phyloP scores from a whole-genome alignment of 2,797 vertebrate genomes.

The Natrix natrix region DNA sequence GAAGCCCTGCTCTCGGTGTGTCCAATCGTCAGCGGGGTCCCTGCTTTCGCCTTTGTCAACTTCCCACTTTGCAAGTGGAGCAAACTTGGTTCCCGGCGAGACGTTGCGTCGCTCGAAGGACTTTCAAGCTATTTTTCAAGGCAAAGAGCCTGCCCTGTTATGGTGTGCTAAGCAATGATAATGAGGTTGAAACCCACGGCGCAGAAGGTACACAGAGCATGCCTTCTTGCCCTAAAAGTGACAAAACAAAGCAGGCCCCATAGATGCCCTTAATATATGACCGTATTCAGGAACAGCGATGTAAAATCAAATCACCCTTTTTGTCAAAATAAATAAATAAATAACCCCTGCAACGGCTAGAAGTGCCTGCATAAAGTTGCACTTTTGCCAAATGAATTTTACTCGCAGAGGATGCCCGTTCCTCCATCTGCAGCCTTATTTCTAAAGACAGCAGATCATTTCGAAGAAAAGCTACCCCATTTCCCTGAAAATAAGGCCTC shows the following conservation, averaged over 20 bases:
- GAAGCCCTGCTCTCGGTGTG: no score
- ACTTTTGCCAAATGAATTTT: slow-evolving; percentile 41
- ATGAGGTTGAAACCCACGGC: not conserved
- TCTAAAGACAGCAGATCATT: slow-evolving; percentile 40
- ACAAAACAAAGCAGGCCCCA: not conserved
- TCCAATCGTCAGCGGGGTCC: no score
- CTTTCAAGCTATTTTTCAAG: not conserved
- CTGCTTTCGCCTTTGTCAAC: not conserved
- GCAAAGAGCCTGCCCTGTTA: not conserved
- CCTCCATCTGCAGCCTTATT: slow-evolving; percentile 54
- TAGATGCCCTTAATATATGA: not conserved
- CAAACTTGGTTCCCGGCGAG: not conserved
- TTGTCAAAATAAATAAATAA: not conserved
- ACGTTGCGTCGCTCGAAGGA: not conserved
- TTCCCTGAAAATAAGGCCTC: no score
- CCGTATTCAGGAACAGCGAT: not conserved
- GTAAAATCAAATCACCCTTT: not conserved
- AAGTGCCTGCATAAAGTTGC: not conserved
- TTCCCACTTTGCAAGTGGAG: not conserved
- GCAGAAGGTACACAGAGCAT: not conserved
- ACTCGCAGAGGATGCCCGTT: slow-evolving; percentile 44
- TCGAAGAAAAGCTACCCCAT: slow-evolving; percentile 54
- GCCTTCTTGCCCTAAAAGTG: not conserved
- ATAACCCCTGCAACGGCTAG: not conserved
- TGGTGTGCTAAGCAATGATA: not conserved